phyloP scores from a whole-genome alignment of 2,113 vertebrate genomes.

The Onychostoma macrolepis region DNA sequence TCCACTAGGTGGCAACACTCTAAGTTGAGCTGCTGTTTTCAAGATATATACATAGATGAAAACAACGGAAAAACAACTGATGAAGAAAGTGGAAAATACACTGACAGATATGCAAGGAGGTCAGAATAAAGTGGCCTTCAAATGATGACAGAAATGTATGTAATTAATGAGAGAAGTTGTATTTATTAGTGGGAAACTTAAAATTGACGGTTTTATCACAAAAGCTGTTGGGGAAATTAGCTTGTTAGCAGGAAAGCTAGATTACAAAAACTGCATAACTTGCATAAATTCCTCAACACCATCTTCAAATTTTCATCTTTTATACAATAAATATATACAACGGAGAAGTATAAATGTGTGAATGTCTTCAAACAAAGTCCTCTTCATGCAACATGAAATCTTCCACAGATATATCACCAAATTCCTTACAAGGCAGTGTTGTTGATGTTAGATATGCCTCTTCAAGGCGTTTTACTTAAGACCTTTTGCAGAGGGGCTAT shows the following conservation, averaged over 20 bases:
- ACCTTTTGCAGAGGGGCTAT: slow-evolving; percentile 62
- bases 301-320: background rate
- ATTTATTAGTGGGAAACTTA: background rate
- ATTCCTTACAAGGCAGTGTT: slow-evolving; percentile 2
- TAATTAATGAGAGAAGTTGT: background rate
- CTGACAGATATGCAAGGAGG: background rate
- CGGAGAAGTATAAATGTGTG: background rate
- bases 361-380: background rate
- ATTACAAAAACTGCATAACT: background rate
- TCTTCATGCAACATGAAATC: background rate
- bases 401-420: background rate
- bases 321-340: background rate
- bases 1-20: background rate
- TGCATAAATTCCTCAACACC: background rate
- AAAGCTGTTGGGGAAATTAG: too few species aligned
- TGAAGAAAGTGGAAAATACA: background rate
- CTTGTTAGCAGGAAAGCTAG: background rate
- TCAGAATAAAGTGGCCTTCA: background rate
- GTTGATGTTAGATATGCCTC: slow-evolving; percentile 15
- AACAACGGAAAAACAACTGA: background rate
- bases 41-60: background rate
- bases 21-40: background rate
- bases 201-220: too few species aligned
- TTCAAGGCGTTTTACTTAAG: slow-evolving; percentile 57
- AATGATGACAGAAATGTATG: background rate